Percentiles rank a stretch among this genome's conserved stretches.
Conservation (phyloP, 2,797 vertebrate species). For the Clamator glandarius region DNA sequence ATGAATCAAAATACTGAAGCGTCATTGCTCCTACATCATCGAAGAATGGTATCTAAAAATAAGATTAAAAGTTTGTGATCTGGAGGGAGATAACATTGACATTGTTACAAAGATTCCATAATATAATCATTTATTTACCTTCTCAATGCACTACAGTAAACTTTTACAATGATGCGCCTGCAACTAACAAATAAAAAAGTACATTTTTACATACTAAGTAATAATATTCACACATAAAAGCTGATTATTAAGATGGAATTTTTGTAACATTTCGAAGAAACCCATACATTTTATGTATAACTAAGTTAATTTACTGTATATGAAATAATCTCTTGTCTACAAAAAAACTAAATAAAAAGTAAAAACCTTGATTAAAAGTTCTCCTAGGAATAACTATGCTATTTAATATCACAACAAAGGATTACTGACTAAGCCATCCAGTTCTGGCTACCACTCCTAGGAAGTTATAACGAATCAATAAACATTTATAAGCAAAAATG, state of each 20-base stretch:
- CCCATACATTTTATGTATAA: neutral
- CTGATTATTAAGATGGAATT: neutral
- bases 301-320: neutral
- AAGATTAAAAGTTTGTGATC: conserved; percentile 45
- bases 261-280: neutral
- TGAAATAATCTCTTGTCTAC: neutral
- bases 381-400: neutral
- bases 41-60: conserved; percentile 93
- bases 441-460: neutral
- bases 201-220: neutral
- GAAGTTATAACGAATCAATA: neutral
- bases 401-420: neutral
- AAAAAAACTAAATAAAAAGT: neutral
- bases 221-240: neutral
- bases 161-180: neutral
- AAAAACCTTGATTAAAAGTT: neutral
- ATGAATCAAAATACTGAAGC: conserved; percentile 96
- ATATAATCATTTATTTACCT: neutral
- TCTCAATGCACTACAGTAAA: neutral
- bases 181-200: neutral
- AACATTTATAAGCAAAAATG: neutral
- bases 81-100: neutral
- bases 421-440: neutral
- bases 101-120: neutral
- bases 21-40: conserved; percentile 96